Evolutionary conservation across 2,888 invertebrate species (phyloP), one percentile per base, ranked within the genome.

Genomic region (Apodemia mormo): DNA sequence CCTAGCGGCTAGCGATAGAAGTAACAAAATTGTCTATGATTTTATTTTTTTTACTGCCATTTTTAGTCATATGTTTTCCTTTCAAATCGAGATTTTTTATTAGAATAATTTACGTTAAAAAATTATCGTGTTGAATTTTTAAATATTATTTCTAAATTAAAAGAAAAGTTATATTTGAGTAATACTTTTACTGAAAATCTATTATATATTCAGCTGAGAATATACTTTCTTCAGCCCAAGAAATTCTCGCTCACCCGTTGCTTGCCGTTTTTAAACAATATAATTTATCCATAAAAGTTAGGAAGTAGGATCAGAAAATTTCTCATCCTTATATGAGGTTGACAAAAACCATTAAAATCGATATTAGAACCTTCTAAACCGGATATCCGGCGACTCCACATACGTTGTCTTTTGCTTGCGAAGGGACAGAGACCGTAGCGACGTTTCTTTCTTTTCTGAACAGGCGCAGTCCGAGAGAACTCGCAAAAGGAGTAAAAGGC

Each of bases 401-500:
- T 88, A 88, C 90, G 89, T 93, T 92, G 92, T 92, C 92, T 92
- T 87, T 92, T 88, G 85, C 85, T 78, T 79, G 83, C 86, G 82
- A 84, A 84, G 88, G 88, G 90, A 92, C 89, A 92, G 92, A 92
- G 88, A 89, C 83, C 87, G 86, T 81, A 85, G 88, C 86, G 85
- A 86, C 89, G 89, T 91, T 91, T 92, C 92, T 92, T 91, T 92
- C 91, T 91, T 91, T 92, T 91, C 91, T 87, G 91, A 90, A 92
- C 92, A 92, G 89, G 92, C 92, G 93, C 93, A 93, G 93, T 93
- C 89, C 90, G 87, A 87, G 91, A 84, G 85, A 91, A 92, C 89
- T 85, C 90, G 92, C 90, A 90, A 91, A 92, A 94, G 93, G 93
- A 93, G 93, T 94, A 90, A 91, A 92, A 92, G 92, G 92, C 93